Percentiles rank a stretch among this genome's conserved stretches.
These are phyloP conservation scores for Leptopilina clavipes DNA, from an alignment of 1,140 invertebrate genomes.

Conservation along the genomic window DNA sequence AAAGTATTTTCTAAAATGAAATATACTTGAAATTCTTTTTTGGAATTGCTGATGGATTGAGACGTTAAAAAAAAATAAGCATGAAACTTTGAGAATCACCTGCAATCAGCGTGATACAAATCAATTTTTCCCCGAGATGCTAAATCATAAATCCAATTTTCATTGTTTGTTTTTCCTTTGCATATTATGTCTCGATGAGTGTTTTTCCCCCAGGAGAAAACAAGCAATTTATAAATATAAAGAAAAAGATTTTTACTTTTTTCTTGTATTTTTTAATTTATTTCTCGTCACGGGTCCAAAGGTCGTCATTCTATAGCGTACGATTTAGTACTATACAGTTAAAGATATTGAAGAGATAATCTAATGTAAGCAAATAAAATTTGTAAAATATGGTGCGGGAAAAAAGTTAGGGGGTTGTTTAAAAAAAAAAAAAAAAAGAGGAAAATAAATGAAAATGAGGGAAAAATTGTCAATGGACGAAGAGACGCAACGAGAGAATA, in stretches of 20 bases:
- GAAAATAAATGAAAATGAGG: constrained; percentile 38
- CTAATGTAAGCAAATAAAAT: constrained; percentile 59
- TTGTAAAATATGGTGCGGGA: constrained; percentile 47
- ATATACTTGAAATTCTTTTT: no score
- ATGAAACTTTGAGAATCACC: constrained; percentile 42
- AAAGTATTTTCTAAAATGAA: not conserved
- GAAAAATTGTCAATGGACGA: constrained; percentile 40
- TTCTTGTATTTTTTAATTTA: constrained; percentile 66
- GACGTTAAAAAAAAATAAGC: not conserved
- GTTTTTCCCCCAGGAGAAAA: constrained; percentile 34
- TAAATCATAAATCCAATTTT: not conserved
- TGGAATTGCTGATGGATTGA: not conserved
- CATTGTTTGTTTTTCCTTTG: constrained; percentile 37
- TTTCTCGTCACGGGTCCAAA: constrained; percentile 72
- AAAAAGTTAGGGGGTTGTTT: constrained; percentile 44
- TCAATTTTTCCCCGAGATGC: constrained; percentile 43
- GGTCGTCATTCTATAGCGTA: constrained; percentile 63
- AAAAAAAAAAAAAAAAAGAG: constrained; percentile 23
- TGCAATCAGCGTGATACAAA: constrained; percentile 60
- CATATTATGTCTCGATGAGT: constrained; percentile 24
- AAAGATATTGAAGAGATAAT: constrained; percentile 57
- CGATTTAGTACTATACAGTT: constrained; percentile 48
- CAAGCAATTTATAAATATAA: constrained; percentile 33
- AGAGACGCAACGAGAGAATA: constrained; percentile 40
- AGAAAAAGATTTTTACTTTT: not conserved